phyloP scores from a whole-genome alignment of 2,888 invertebrate species.

The Drosophila rellima region DNA sequence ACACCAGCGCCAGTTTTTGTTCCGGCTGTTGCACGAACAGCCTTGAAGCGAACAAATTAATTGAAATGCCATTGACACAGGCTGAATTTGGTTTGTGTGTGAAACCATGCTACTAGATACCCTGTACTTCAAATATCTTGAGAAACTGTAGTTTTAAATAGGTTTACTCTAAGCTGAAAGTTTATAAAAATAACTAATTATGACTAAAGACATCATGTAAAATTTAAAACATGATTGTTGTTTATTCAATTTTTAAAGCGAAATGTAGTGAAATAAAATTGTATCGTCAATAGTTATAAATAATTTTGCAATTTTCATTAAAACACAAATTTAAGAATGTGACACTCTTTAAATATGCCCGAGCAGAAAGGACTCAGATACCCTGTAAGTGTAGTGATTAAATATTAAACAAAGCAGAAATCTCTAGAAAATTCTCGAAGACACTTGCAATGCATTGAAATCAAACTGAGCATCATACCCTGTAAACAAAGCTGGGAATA shows the following conservation, averaged over 20 bases:
- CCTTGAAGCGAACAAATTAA: slow-evolving; percentile 37
- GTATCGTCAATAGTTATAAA: too few species aligned
- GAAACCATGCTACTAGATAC: neutral
- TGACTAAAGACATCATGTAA: neutral
- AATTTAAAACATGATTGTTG: neutral
- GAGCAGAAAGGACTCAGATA: too few species aligned
- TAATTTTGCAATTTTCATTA: too few species aligned
- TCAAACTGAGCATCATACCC: neutral
- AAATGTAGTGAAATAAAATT: too few species aligned
- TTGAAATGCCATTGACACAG: slow-evolving; percentile 58
- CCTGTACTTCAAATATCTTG: neutral
- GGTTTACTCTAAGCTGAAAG: too few species aligned
- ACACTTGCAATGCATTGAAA: neutral
- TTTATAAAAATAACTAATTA: neutral
- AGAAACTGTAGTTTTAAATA: too few species aligned
- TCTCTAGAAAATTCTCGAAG: neutral
- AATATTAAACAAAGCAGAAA: too few species aligned
- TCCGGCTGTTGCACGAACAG: slow-evolving; percentile 6
- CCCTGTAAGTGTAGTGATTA: neutral
- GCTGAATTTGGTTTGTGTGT: neutral
- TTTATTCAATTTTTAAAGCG: neutral
- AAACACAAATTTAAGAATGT: too few species aligned
- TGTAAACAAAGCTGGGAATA: neutral
- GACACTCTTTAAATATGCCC: too few species aligned
- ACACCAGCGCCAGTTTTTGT: neutral